Evolutionary conservation across 1,140 invertebrate species (phyloP), one percentile per base, ranked within the genome.

Genomic region (Helicorthomorpha holstii): DNA sequence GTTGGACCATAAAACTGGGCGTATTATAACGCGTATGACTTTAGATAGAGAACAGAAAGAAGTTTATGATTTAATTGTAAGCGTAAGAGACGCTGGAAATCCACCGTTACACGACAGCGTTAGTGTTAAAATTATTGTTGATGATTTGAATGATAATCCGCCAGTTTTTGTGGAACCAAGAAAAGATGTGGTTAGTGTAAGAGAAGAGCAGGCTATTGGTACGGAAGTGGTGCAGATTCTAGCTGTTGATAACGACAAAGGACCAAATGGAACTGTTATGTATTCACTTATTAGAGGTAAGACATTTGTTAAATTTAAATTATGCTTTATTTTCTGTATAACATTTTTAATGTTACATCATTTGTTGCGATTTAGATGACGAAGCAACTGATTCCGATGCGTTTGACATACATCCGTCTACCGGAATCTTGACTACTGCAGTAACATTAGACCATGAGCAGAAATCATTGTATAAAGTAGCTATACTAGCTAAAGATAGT

Each of bases 81-180:
- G 88, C 67, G 91, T 85, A 1, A 72, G 76, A 50, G 92, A 97
- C 68, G 80, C 84, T 62, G 91, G 91, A 0, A 73, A 70, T 1
- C 82, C 87, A 0, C 76, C 81, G 1, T 74, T 80, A 49, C 80
- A 79, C 51, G 73, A 80, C 16, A 70, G 84, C 55, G 82, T 85
- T 0, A 72, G 79, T 3, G 69, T 94, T 46, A 73, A 78, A 57
- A 76, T 95, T 0, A 70, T 73, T 52, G 79, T 88, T 2, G 74
- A 77, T 16, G 90, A 94, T 65, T 78, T 87, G 2, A 95, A 95
- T 65, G 90, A 95, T 67, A 93, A 94, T 69, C 74, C 81, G 7
- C 87, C 87, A 12, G 78, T 83, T 65, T 87, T 93, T 51, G 76
- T 88, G 27, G 85, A 90, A 66, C 87, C 85, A 3, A 78, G 83